Base-by-base conservation (phyloP, 2,113 vertebrate genomes). In the Phoenicopterus ruber region DNA sequence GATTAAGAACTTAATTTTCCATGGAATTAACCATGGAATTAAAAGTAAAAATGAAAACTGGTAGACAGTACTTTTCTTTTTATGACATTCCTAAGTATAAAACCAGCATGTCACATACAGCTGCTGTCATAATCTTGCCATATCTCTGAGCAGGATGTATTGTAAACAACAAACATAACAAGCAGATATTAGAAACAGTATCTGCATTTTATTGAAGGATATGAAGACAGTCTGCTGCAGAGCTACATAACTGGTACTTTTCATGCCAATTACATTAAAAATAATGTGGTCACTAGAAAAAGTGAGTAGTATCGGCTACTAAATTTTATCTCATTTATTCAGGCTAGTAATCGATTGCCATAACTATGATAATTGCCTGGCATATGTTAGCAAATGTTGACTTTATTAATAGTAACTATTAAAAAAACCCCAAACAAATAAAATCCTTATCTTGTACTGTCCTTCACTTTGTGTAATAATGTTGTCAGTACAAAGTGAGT, bases 1-100 rank as follows among this genome's bases (percentile, higher is more conserved):
- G 65, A 58, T 92, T 96, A 95, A 65, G 47, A 91, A 93, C 7
- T 67, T 93, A 82, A 82, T 87, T 95, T 96, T 77, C 50, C 31
- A 67, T 79, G 59, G 42, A 87, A 66, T 73, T 71, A 80, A 78
- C 50, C 31, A 67, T 79, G 59, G 42, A 87, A 66, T 73, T 71
- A 80, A 78, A 93, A 86, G 28, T 21, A 82, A 71, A 92, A 72
- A 46, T 26, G 3, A 86, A 94, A 84, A 71, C 17, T 63, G 6
- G 20, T 82, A 79, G 28, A 70, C 0, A 10, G 22, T 34, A 34
- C 0, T 0, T 59, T 91, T 71, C 26, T 67, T 95, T 95, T 90
- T 65, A 79, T 88, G 58, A 4, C 34, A 77, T 80, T 77, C 31
- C 26, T 63, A 70, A 70, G 20, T 47, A 77, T 44, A 86, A 90